These are phyloP conservation scores for Rhaphigaster nebulosa DNA, from an alignment of 2,888 invertebrate species.

Conservation along the genomic window DNA sequence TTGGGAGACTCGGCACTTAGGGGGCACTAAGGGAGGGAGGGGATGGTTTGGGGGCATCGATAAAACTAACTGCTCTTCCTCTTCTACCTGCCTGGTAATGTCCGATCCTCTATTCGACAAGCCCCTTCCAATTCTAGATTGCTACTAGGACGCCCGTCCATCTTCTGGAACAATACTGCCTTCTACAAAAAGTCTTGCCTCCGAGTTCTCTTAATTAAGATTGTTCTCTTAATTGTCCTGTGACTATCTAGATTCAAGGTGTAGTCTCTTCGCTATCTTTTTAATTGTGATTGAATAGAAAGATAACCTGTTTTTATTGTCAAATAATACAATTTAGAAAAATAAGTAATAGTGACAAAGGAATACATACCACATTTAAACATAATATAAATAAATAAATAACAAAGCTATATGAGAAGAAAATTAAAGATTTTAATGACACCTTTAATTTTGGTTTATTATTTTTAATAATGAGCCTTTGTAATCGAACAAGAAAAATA, in stretches of 20 bases:
- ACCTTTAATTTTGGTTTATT: no score
- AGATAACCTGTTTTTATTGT: not conserved
- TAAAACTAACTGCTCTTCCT: not conserved
- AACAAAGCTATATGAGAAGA: no score
- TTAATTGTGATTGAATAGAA: not conserved
- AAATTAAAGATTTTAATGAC: no score
- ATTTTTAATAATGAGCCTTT: no score
- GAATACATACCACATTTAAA: no score
- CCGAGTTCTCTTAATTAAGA: not conserved
- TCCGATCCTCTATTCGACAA: not conserved
- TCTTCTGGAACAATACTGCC: not conserved
- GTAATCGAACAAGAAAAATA: no score
- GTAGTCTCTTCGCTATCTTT: not conserved
- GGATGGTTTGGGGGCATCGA: no score
- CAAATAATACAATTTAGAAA: no score
- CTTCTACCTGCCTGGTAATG: not conserved
- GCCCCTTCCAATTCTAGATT: not conserved
- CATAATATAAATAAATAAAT: no score
- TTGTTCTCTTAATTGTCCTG: not conserved
- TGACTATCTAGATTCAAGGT: not conserved
- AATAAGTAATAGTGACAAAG: no score
- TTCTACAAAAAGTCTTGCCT: not conserved
- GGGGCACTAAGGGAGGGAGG: no score
- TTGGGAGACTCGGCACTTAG: constrained; percentile 2
- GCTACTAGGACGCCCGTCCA: not conserved